Evolutionary conservation across 2,113 vertebrate species (phyloP).

Genomic region (Asarcornis scutulata): DNA sequence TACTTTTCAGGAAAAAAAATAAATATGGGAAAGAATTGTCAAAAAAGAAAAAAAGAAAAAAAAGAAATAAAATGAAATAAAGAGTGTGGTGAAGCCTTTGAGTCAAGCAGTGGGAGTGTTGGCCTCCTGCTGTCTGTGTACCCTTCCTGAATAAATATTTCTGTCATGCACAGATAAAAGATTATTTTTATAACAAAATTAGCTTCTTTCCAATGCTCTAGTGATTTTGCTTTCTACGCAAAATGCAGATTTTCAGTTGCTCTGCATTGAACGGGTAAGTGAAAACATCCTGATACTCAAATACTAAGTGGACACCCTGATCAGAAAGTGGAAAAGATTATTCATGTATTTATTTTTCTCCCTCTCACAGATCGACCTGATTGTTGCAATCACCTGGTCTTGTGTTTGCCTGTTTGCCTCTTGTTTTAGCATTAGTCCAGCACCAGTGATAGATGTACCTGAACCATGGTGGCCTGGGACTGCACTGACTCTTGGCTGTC

Average conservation of each 20-base stretch:
- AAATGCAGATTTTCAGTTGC: background rate
- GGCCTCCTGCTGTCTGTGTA: constrained; percentile 28
- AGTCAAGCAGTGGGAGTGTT: background rate
- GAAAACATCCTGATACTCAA: accelerated
- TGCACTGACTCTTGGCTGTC: accelerated
- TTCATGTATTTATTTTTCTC: background rate
- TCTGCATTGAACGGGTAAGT: background rate
- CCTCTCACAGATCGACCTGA: background rate
- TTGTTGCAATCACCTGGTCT: background rate
- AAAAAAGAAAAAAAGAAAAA: background rate
- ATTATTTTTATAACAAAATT: constrained; percentile 39
- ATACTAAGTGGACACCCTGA: background rate
- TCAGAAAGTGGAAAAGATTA: background rate
- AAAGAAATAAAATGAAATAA: background rate
- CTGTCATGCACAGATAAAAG: constrained; percentile 29
- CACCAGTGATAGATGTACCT: accelerated
- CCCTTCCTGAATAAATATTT: constrained; percentile 32
- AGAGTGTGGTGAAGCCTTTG: background rate
- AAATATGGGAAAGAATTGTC: background rate
- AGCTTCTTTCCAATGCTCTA: background rate
- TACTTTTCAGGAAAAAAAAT: constrained; percentile 28
- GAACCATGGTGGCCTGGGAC: background rate
- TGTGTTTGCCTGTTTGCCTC: background rate
- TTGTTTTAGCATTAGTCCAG: background rate
- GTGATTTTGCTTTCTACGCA: background rate